Conservation (phyloP, 2,888 invertebrate genomes). For the Alentia gelatinosa region DNA sequence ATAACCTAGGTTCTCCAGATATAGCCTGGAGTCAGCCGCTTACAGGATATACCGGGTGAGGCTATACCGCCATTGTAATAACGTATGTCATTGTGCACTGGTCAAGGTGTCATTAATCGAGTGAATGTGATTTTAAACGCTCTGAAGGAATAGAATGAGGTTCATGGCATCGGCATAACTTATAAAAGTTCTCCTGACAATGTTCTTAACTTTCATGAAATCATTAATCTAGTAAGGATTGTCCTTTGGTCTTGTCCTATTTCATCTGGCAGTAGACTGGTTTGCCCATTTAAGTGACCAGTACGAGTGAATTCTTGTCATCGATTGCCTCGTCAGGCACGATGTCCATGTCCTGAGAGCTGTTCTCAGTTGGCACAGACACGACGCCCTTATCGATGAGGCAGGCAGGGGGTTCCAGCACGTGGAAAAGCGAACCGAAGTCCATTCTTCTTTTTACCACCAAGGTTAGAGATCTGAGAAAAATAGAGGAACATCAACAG, state of each 20-base stretch:
- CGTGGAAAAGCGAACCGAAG: background rate
- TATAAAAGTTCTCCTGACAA: background rate
- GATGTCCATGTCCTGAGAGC: background rate
- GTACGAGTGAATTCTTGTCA: background rate
- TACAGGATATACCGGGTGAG: background rate
- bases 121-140: background rate
- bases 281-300: background rate
- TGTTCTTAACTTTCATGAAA: background rate
- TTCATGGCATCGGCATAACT: background rate
- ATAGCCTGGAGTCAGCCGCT: background rate
- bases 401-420: background rate
- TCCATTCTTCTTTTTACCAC: background rate
- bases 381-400: background rate
- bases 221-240: background rate
- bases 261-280: background rate
- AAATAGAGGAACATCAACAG: background rate
- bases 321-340: background rate
- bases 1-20: background rate
- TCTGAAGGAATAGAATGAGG: background rate
- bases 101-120: background rate
- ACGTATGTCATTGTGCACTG: background rate
- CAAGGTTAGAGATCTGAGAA: background rate
- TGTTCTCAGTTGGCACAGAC: background rate
- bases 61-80: background rate
- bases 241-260: background rate